These are phyloP conservation scores for Metopolophium dirhodum DNA, from an alignment of 1,140 invertebrate species.

Conservation along the genomic window DNA sequence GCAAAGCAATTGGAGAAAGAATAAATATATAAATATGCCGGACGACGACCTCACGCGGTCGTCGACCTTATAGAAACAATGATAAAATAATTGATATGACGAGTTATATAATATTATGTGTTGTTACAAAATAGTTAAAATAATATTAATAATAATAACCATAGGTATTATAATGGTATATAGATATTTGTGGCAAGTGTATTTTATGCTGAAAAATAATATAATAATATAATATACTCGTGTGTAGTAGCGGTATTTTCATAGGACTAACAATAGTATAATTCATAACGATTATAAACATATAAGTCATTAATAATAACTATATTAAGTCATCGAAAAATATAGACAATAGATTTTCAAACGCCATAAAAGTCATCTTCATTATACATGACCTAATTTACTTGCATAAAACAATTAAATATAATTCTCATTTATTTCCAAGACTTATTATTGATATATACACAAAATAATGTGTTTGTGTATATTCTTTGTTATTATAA, in stretches of 20 bases:
- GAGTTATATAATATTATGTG: background rate
- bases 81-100: background rate
- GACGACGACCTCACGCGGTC: background rate
- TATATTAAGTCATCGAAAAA: background rate
- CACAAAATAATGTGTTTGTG: too few species aligned
- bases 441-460: too few species aligned
- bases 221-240: background rate
- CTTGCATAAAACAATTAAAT: too few species aligned
- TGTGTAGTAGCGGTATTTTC: background rate
- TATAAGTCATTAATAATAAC: too few species aligned
- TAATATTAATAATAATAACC: background rate
- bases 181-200: background rate
- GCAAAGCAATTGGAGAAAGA: background rate
- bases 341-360: background rate
- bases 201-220: background rate
- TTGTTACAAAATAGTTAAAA: background rate
- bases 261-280: background rate
- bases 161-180: too few species aligned
- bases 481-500: too few species aligned
- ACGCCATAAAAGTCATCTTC: too few species aligned
- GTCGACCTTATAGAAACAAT: background rate
- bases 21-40: background rate
- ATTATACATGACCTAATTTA: too few species aligned
- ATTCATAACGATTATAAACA: background rate
- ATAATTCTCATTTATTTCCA: too few species aligned